phyloP scores from a whole-genome alignment of 2,113 vertebrate genomes.

The Puffinus mauretanicus region DNA sequence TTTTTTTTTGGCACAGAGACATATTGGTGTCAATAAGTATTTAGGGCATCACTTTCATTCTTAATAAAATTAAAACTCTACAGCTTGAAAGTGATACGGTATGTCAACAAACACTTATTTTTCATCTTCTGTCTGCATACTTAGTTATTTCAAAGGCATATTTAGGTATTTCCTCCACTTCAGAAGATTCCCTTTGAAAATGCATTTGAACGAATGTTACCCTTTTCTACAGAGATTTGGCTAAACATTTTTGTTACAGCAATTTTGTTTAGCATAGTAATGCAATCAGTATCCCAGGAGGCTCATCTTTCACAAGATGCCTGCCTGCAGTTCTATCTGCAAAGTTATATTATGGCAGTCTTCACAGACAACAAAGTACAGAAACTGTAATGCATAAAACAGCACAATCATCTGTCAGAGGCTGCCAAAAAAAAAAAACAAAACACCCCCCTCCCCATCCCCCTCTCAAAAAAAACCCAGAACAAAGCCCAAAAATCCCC shows the following conservation, averaged over 20 bases:
- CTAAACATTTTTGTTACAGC: constrained; percentile 43
- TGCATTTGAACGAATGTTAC: not conserved
- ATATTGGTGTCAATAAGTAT: not conserved
- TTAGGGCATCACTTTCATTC: not conserved
- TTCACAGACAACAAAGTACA: constrained; percentile 1
- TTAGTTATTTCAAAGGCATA: not conserved
- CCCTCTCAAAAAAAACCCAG: not conserved
- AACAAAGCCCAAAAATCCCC: not conserved
- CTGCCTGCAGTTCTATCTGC: not conserved
- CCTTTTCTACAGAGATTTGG: not conserved
- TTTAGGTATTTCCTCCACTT: not conserved
- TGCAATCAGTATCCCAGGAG: constrained; percentile 9
- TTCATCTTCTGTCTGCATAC: not conserved
- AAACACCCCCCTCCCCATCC: too few relatives aligned
- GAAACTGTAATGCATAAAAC: not conserved
- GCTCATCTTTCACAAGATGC: constrained; percentile 6
- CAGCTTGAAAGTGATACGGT: not conserved
- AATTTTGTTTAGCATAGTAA: constrained; percentile 43
- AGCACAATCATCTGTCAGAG: not conserved
- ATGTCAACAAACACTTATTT: not conserved
- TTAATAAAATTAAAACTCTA: not conserved
- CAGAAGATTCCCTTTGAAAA: constrained; percentile 13
- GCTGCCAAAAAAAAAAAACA: not conserved
- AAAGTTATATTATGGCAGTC: not conserved
- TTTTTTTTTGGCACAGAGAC: not conserved